Conservation (phyloP, 2,888 invertebrate species). For the Leptinotarsa tumamoca region DNA sequence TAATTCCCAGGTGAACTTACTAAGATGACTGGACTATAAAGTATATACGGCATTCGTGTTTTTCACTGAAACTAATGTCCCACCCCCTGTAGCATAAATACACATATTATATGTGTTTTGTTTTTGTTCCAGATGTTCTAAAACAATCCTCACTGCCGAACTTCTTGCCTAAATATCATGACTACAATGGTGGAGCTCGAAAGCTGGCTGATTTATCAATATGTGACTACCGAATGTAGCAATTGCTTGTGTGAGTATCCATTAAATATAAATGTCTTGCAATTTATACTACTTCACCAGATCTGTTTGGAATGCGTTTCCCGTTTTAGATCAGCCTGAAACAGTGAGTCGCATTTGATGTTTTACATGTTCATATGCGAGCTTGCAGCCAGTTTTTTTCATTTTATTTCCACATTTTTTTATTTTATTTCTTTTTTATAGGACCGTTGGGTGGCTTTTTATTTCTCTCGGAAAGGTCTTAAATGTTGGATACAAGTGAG, state of each 20-base stretch:
- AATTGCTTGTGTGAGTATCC: slow-evolving; percentile 74
- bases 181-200: slow-evolving; percentile 75
- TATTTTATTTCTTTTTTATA: slow-evolving; percentile 63
- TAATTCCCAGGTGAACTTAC: too few species aligned
- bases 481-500: slow-evolving; percentile 72
- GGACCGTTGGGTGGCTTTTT: slow-evolving; percentile 56
- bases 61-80: too few species aligned
- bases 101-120: background rate
- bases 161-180: slow-evolving; percentile 51
- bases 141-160: slow-evolving; percentile 44
- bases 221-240: slow-evolving; percentile 76
- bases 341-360: slow-evolving; percentile 5
- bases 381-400: slow-evolving; percentile 26
- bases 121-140: slow-evolving; percentile 45
- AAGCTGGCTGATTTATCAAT: slow-evolving; percentile 79
- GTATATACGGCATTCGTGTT: too few species aligned
- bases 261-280: background rate
- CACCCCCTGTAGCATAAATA: too few species aligned
- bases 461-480: slow-evolving; percentile 39
- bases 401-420: slow-evolving; percentile 37
- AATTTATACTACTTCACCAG: background rate
- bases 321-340: slow-evolving; percentile 4
- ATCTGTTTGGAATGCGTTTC: slow-evolving; percentile 7
- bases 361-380: background rate
- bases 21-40: too few species aligned